These are phyloP conservation scores for Larimichthys crocea DNA, from an alignment of 2,113 vertebrate species.

Conservation along the genomic window DNA sequence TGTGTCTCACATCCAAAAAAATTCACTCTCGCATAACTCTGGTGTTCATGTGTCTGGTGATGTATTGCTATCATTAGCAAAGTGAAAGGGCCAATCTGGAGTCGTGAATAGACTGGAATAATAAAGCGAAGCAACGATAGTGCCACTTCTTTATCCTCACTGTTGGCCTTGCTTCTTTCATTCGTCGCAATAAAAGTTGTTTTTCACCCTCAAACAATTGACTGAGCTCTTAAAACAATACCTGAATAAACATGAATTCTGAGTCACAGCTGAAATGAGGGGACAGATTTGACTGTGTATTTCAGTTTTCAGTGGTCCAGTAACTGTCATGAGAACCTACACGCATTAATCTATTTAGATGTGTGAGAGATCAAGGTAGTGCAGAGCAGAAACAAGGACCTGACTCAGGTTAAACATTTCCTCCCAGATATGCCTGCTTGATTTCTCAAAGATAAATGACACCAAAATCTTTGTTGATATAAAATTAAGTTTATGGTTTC, in stretches of 20 bases:
- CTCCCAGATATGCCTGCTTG: conserved; percentile 14
- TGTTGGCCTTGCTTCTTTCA: conserved; percentile 29
- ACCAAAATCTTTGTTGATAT: conserved; percentile 13
- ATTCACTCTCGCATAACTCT: conserved; percentile 33
- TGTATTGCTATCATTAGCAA: conserved; percentile 55
- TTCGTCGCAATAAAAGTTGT: conserved; percentile 12
- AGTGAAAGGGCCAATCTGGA: conserved; percentile 54
- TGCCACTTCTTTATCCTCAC: conserved; percentile 26
- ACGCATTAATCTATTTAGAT: conserved; percentile 43
- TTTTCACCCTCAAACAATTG: conserved; percentile 7
- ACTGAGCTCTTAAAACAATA: neutral
- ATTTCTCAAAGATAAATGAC: neutral
- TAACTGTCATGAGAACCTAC: conserved; percentile 5
- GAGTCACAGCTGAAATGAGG: neutral
- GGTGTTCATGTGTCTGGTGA: conserved; percentile 51
- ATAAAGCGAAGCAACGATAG: conserved; percentile 36
- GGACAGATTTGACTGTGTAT: neutral
- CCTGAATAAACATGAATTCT: neutral
- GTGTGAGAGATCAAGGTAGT: neutral
- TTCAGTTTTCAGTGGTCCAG: neutral
- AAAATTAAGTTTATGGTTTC: neutral
- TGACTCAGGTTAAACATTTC: neutral
- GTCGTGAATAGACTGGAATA: conserved; percentile 49
- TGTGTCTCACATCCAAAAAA: conserved; percentile 55
- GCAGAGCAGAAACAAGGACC: conserved; percentile 20